A percentile compares a stretch with the other conserved stretches of the same genome.
Conservation (phyloP, 2,797 vertebrate species). For the Fistularia tabacaria region DNA sequence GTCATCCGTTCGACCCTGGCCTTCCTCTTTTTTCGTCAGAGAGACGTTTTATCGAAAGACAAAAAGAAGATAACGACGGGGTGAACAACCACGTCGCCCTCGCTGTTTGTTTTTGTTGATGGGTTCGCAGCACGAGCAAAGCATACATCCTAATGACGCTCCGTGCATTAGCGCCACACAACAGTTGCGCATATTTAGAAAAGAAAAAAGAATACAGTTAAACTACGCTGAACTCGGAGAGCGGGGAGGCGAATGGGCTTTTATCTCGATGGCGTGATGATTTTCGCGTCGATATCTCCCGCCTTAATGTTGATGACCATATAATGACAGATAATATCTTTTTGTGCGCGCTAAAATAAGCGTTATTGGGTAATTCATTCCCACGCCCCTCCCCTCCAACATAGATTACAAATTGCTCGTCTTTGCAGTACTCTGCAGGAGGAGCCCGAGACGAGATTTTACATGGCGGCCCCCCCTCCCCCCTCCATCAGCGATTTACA, state of each 20-base stretch:
- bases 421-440: conserved; percentile 49
- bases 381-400: conserved; percentile 38
- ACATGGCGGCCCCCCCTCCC: no score
- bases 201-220: conserved; percentile 50
- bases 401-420: conserved; percentile 62
- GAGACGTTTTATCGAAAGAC: conserved; percentile 10
- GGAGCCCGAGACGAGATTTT: conserved; percentile 19
- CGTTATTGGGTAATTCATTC: conserved; percentile 69
- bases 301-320: neutral
- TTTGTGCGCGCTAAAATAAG: conserved; percentile 64
- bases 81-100: no score
- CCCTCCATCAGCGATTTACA: no score
- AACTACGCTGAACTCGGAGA: conserved; percentile 46
- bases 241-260: conserved; percentile 49
- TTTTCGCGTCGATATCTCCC: conserved; percentile 48
- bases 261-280: conserved; percentile 53
- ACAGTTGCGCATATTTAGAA: conserved; percentile 59
- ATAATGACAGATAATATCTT: conserved; percentile 54
- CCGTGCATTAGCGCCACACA: conserved; percentile 42
- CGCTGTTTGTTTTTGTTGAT: no score
- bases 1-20: neutral
- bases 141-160: conserved; percentile 49
- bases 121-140: no score
- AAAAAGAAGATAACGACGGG: conserved; percentile 5
- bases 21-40: conserved; percentile 7